These are phyloP conservation scores for Gastrophryne carolinensis DNA, from an alignment of 2,797 vertebrate species.

Conservation along the genomic window DNA sequence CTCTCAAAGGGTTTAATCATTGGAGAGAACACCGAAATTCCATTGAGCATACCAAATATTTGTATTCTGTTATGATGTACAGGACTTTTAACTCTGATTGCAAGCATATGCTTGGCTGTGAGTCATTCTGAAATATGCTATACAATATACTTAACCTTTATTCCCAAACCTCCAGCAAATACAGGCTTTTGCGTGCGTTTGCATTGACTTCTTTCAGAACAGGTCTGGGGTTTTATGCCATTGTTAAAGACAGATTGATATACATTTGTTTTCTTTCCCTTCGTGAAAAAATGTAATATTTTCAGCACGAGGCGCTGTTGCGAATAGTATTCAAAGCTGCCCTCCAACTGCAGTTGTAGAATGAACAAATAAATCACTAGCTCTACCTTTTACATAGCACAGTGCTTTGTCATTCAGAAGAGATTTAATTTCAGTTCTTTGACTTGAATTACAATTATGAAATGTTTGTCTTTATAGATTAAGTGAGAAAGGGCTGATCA, in stretches of 20 bases:
- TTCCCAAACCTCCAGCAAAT: slow-evolving; percentile 41
- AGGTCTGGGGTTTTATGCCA: slow-evolving; percentile 31
- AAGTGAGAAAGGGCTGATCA: too few species aligned
- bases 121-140: slow-evolving; percentile 34
- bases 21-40: slow-evolving; percentile 39
- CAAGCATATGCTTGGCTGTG: slow-evolving; percentile 45
- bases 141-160: slow-evolving; percentile 46
- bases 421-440: background rate
- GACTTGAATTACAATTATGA: background rate
- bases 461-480: too few species aligned
- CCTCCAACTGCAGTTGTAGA: background rate
- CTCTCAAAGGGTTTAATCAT: slow-evolving; percentile 32
- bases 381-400: background rate
- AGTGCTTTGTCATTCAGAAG: background rate
- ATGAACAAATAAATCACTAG: slow-evolving; percentile 3
- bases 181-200: slow-evolving; percentile 45
- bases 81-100: slow-evolving; percentile 34
- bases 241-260: slow-evolving; percentile 47
- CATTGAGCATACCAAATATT: slow-evolving; percentile 46
- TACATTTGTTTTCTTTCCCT: slow-evolving; percentile 38
- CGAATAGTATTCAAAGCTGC: background rate
- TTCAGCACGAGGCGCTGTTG: background rate
- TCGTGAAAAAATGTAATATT: slow-evolving; percentile 28
- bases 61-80: slow-evolving; percentile 41
- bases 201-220: slow-evolving; percentile 33